Base-by-base conservation (phyloP, 2,113 vertebrate genomes). In the Alexandromys fortis region DNA sequence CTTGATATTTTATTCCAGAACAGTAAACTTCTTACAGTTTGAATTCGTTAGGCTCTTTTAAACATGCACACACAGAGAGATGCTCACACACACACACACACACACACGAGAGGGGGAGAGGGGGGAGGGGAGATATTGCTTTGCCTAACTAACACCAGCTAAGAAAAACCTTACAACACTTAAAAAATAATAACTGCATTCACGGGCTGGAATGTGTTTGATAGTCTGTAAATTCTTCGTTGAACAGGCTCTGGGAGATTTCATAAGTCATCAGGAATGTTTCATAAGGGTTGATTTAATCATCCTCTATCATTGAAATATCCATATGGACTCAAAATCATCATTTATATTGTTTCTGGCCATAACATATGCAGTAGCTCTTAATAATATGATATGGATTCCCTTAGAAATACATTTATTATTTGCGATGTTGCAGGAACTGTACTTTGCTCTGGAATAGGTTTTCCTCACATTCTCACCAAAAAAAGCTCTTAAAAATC, bases 321-420 rank as follows among this genome's bases (percentile, higher is more conserved):
- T 77, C 92, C 75, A 4, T 67, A 61, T 93, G 45, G 11, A 95
- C 89, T 91, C 30, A 47, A 94, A 88, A 95, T 83, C 76, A 89
- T 88, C 42, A 83, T 97, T 91, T 95, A 83, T 94, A 72, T 77
- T 97, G 63, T 65, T 92, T 82, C 85, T 86, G 70, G n/a, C 7
- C 38, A 42, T 90, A 94, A 76, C 70, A 92, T 75, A 81, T 88
- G 55, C 45, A 38, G 14, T 55, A 92, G 65, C 7, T 58, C 58
- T 58, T 58, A 58, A 73, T 96, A 77, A 14, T 73, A 72, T 63
- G 58, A 38, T 76, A 67, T 91, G 76, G 86, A 16, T 77, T 91
- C 76, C 30, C 52, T 86, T 83, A 77, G 75, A 88, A 92, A 70
- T 96, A 24, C 58, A 76, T 96, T 96, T 86, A 72, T 96, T 68